These are phyloP conservation scores for Oostethus manadensis DNA, from an alignment of 2,113 vertebrate genomes.

Conservation along the genomic window DNA sequence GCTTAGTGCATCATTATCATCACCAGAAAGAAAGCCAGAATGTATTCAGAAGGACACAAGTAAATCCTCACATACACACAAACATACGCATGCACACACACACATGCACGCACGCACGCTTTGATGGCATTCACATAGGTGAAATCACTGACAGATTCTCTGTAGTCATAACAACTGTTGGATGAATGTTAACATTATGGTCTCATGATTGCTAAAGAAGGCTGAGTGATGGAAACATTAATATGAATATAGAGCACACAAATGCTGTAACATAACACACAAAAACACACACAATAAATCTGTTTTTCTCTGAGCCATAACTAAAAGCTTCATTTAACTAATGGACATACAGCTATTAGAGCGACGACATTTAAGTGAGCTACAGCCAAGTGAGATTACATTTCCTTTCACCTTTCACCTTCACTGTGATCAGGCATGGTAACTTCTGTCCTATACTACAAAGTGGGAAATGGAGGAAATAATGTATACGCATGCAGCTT, in stretches of 20 bases:
- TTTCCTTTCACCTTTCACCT: conserved; percentile 30
- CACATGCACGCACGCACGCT: not conserved
- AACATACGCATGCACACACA: no score
- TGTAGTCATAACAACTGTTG: not conserved
- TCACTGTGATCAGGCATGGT: conserved; percentile 24
- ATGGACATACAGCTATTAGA: conserved; percentile 37
- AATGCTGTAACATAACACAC: not conserved
- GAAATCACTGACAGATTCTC: not conserved
- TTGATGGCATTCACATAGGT: not conserved
- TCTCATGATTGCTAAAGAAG: not conserved
- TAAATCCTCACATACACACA: not conserved
- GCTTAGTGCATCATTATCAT: not conserved
- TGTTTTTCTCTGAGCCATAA: conserved; percentile 35
- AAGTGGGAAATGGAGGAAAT: conserved; percentile 19
- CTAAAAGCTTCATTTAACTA: conserved; percentile 63
- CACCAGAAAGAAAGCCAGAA: no score
- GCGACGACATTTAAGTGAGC: not conserved
- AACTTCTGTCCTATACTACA: conserved; percentile 14
- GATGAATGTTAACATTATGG: not conserved
- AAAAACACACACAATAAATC: conserved; percentile 39
- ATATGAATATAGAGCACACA: no score
- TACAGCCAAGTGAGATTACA: conserved; percentile 23
- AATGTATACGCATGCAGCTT: conserved; percentile 51
- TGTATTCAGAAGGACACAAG: not conserved
- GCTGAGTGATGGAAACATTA: not conserved